These are phyloP conservation scores for Eupeodes corollae DNA, from an alignment of 1,140 invertebrate genomes.

Conservation along the genomic window DNA sequence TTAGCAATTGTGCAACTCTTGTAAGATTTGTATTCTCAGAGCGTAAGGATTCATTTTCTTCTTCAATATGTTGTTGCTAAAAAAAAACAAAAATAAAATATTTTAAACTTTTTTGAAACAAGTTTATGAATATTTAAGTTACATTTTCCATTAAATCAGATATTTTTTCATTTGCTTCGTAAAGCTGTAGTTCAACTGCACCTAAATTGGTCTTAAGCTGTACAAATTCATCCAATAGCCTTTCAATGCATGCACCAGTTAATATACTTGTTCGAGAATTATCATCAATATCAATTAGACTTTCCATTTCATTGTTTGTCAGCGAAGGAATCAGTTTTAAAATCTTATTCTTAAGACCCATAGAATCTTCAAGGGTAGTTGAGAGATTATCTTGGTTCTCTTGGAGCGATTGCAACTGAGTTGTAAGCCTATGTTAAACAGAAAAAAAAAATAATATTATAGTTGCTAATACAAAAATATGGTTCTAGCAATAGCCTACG, in stretches of 20 bases:
- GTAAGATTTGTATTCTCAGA: slow-evolving; percentile 31
- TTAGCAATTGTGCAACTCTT: slow-evolving; percentile 32
- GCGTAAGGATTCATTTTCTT: slow-evolving; percentile 31
- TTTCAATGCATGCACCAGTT: slow-evolving; percentile 21
- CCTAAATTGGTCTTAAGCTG: slow-evolving; percentile 24
- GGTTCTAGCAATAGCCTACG: too few species aligned
- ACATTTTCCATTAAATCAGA: slow-evolving; percentile 33
- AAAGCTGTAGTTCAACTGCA: slow-evolving; percentile 30
- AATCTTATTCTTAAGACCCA: slow-evolving; percentile 24
- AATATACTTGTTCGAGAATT: slow-evolving; percentile 13
- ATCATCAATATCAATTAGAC: slow-evolving; percentile 21
- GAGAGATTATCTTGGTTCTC: slow-evolving; percentile 16
- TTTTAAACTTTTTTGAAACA: background rate
- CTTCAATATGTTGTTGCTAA: slow-evolving; percentile 28
- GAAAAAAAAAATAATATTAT: background rate
- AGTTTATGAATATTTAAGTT: slow-evolving; percentile 10
- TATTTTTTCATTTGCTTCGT: slow-evolving; percentile 37
- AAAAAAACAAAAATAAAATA: background rate
- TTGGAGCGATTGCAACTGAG: slow-evolving; percentile 21
- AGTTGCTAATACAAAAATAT: too few species aligned
- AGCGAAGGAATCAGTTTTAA: slow-evolving; percentile 23
- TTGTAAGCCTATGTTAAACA: slow-evolving; percentile 16
- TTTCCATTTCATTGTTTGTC: slow-evolving; percentile 23
- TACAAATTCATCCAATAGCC: slow-evolving; percentile 27
- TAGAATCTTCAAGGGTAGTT: slow-evolving; percentile 12